phyloP scores from a whole-genome alignment of 1,140 invertebrate genomes.

The Gonioctena quinquepunctata region DNA sequence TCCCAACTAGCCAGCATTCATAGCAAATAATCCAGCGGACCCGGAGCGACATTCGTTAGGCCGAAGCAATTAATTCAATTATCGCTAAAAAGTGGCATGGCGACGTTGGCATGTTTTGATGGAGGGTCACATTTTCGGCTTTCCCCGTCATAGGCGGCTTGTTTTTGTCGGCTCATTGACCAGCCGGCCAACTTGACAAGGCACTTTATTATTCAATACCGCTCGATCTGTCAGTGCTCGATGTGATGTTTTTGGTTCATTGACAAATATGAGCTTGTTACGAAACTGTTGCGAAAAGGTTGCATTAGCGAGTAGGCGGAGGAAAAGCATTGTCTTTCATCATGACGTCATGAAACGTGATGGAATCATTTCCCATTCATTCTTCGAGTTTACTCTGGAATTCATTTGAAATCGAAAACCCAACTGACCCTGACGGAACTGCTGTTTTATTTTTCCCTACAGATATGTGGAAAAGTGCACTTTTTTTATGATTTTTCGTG shows the following conservation, averaged over 20 bases:
- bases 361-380: too few relatives aligned
- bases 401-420: too few relatives aligned
- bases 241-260: background rate
- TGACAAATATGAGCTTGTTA: conserved; percentile 4
- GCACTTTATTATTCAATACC: conserved; percentile 36
- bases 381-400: too few relatives aligned
- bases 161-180: conserved; percentile 37
- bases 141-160: conserved; percentile 19
- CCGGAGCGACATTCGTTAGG: background rate
- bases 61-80: conserved; percentile 8
- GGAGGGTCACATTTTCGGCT: conserved; percentile 17
- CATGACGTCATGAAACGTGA: background rate
- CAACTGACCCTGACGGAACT: too few relatives aligned
- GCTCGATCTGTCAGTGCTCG: conserved; percentile 34
- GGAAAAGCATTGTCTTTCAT: background rate
- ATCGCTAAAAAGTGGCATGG: conserved; percentile 6
- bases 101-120: conserved; percentile 19
- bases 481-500: too few relatives aligned
- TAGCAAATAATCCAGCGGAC: background rate
- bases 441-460: too few relatives aligned
- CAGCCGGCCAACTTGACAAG: conserved; percentile 28
- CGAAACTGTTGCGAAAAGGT: background rate
- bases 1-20: background rate
- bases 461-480: too few relatives aligned
- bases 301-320: background rate